Base-by-base conservation (phyloP, 1,140 invertebrate genomes). In the Holcopasites calliopsidis region DNA sequence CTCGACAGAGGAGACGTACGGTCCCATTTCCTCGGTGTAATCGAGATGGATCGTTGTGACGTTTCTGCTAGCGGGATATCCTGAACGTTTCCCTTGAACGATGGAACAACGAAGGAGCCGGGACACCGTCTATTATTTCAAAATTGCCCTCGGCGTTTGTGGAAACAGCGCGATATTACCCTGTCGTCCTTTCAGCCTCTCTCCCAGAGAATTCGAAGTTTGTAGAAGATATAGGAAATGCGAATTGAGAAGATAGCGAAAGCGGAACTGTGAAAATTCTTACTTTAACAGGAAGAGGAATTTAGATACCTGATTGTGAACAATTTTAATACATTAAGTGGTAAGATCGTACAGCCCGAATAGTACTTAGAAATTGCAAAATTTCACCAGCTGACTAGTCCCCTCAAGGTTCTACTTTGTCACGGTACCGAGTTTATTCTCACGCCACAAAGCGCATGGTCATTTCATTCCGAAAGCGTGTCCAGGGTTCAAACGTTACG, bases 81-180 rank as follows among this genome's bases (percentile, higher is more conserved):
- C 28, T 16, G 47, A 66, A 21, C 62, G 44, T 52, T 70, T 26
- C 38, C 54, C 54, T n/a, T 47, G 68, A 70, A 70, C 42, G 54
- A 70, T 70, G 40, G 54, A 6, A 44, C 52, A 42, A 47, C 54
- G 54, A 49, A 60, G 55, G 31, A 70, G 49, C 23, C 68, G 55
- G 68, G 54, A 70, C 68, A 70, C 33, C 68, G 68, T 70, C 68
- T 70, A 60, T 70, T 70, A 70, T 70, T 70, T 55, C 68, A 60
- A 70, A 55, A 70, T 60, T 58, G 54, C 68, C 54, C 38, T 35
- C 21, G 68, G 68, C 54, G 31, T n/a, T 60, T 55, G 21, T 11
- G 66, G 54, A 44, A 69, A 47, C 52, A 23, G 52, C 40, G 16
- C 40, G 33, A 60, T 60, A 70, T 70, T 70, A 70, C 42, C 40